Evolutionary conservation across 1,140 invertebrate genomes (phyloP).

Genomic region (Cataglyphis hispanica): DNA sequence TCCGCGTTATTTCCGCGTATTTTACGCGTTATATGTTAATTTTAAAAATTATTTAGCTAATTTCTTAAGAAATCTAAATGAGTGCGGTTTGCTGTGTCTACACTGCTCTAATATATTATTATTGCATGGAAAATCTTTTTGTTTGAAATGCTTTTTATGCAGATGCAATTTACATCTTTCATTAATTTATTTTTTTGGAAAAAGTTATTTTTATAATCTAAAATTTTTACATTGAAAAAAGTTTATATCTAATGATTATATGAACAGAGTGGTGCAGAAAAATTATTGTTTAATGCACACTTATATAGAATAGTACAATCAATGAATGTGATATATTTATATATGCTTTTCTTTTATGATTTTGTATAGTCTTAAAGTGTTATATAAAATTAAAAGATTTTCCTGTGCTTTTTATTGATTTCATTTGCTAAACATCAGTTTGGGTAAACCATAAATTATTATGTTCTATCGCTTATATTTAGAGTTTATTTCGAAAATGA

Average conservation of each 20-base stretch:
- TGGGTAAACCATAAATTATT: background rate
- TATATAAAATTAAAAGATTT: conserved; percentile 9
- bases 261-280: background rate
- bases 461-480: background rate
- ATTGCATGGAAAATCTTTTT: conserved; percentile 67
- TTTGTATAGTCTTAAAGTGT: background rate
- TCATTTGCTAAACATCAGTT: background rate
- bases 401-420: background rate
- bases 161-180: conserved; percentile 27
- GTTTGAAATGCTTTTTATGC: conserved; percentile 37
- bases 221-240: background rate
- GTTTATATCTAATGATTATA: conserved; percentile 18
- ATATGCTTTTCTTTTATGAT: background rate
- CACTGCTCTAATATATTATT: conserved; percentile 63
- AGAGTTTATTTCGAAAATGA: conserved; percentile 11
- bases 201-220: background rate
- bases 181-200: conserved; percentile 17
- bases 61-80: conserved; percentile 63
- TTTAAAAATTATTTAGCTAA: conserved; percentile 12
- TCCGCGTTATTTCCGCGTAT: background rate
- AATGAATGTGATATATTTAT: background rate
- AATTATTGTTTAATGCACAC: conserved; percentile 7
- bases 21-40: background rate
- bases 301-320: background rate
- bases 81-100: conserved; percentile 85